A percentile compares a stretch with the other conserved stretches of the same genome.
Evolutionary conservation across 2,113 vertebrate genomes (phyloP).

Genomic region (Oncorhynchus tshawytscha): DNA sequence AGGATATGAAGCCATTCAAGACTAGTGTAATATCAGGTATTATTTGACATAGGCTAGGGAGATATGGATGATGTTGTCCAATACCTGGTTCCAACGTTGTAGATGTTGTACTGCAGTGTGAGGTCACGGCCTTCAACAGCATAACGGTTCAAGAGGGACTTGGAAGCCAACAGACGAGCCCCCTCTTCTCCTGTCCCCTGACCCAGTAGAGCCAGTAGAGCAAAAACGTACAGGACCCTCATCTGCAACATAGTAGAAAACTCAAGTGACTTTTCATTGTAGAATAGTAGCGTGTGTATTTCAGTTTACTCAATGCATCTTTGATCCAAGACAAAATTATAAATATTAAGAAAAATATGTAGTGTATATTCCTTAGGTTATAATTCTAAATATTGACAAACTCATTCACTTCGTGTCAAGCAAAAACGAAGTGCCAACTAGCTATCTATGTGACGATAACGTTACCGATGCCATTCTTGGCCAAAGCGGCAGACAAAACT

Average conservation of each 20-base stretch:
- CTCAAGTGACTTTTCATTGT: background rate
- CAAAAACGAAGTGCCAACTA: too few relatives aligned
- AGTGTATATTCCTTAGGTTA: too few relatives aligned
- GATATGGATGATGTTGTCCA: background rate
- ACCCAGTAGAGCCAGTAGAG: slow-evolving; percentile 61
- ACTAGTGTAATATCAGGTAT: too few relatives aligned
- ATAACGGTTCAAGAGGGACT: slow-evolving; percentile 89
- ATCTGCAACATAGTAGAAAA: slow-evolving; percentile 58
- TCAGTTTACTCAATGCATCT: background rate
- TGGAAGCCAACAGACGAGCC: slow-evolving; percentile 90
- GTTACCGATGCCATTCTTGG: too few relatives aligned
- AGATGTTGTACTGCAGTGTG: slow-evolving; percentile 95
- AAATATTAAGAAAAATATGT: too few relatives aligned
- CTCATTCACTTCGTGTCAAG: too few relatives aligned
- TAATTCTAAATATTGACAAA: too few relatives aligned
- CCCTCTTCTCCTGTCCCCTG: slow-evolving; percentile 83
- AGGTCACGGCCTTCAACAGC: slow-evolving; percentile 93
- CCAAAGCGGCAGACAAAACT: too few relatives aligned
- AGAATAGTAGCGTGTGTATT: background rate
- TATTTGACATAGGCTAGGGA: too few relatives aligned
- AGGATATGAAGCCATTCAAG: too few relatives aligned
- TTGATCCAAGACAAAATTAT: background rate
- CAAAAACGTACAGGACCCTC: slow-evolving; percentile 58
- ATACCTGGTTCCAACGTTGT: slow-evolving; percentile 95
- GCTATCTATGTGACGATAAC: too few relatives aligned